Evolutionary conservation across 2,888 invertebrate genomes (phyloP), one percentile per base, ranked within the genome.

Genomic region (Synergus gifuensis): DNA sequence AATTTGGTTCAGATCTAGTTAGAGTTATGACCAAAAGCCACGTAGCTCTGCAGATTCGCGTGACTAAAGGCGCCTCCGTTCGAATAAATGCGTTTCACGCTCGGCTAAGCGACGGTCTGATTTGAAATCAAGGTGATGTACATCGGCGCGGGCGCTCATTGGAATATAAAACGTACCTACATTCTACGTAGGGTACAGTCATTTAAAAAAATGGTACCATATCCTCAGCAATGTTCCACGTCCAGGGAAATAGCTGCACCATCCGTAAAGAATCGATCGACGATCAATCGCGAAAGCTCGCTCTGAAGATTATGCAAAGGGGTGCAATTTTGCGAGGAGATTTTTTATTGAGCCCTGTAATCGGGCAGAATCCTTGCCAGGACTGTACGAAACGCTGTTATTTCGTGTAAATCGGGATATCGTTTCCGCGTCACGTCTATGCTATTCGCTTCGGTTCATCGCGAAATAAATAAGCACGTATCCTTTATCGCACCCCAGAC

Each of bases 41-140:
- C 80, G 80, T 77, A 82, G 12, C 60, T 12, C 64, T 44, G 76
- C 77, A 82, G 85, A 84, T 84, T 87, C 87, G 88, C 87, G 86
- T 86, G 87, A 87, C 86, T 88, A 87, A 88, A 84, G 85, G 85
- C 79, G 85, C 85, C 88, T 81, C 79, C 82, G 78, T 90, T 89
- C 87, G 88, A 89, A 89, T 89, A 90, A 91, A 91, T 90, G 89
- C 88, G 90, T 89, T 92, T 91, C 89, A 90, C 89, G 91, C 88
- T 90, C 86, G 89, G 89, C 89, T 91, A 91, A 91, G 89, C 91
- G 90, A 90, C 89, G 89, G 89, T 88, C 89, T 90, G 89, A 91
- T 91, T 89, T 89, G 87, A 89, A 90, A 90, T 89, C 90, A 86
- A 88, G 87, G 87, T 90, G 90, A 90, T 90, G 90, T 89, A 89